phyloP scores from a whole-genome alignment of 2,797 vertebrate species.

The Notamacropus eugenii region DNA sequence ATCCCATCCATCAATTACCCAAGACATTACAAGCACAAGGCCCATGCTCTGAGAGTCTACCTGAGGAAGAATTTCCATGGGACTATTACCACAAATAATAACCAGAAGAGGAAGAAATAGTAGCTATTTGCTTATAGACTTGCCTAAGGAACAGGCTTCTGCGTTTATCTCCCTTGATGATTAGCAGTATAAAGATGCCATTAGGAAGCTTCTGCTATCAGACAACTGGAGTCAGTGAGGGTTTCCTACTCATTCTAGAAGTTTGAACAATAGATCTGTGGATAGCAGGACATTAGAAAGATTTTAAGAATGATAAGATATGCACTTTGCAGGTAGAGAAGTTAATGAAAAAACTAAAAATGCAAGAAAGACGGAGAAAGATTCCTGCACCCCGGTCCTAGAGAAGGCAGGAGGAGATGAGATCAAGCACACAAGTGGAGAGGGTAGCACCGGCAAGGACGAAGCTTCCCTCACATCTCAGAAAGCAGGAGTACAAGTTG shows the following conservation, averaged over 20 bases:
- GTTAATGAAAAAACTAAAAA: neutral
- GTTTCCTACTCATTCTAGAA: neutral
- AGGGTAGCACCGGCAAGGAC: neutral
- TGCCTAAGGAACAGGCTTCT: neutral
- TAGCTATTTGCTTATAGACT: neutral
- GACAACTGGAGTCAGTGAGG: neutral
- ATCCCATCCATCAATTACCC: neutral
- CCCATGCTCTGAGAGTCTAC: neutral
- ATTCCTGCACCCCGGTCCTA: neutral
- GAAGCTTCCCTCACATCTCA: neutral
- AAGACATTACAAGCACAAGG: neutral
- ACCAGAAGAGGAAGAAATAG: neutral
- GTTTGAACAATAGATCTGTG: neutral
- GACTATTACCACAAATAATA: neutral
- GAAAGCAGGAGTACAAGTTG: neutral
- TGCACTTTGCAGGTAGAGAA: neutral
- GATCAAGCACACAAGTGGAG: neutral
- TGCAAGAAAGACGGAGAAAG: neutral
- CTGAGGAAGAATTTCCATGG: neutral
- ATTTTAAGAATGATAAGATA: neutral
- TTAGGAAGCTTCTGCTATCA: neutral
- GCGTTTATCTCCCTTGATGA: neutral
- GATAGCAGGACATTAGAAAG: neutral
- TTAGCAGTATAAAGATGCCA: neutral
- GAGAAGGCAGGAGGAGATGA: neutral